A percentile compares a stretch with the other conserved stretches of the same genome.
phyloP scores from a whole-genome alignment of 2,113 vertebrate species.

The Formicarius rufipectus region DNA sequence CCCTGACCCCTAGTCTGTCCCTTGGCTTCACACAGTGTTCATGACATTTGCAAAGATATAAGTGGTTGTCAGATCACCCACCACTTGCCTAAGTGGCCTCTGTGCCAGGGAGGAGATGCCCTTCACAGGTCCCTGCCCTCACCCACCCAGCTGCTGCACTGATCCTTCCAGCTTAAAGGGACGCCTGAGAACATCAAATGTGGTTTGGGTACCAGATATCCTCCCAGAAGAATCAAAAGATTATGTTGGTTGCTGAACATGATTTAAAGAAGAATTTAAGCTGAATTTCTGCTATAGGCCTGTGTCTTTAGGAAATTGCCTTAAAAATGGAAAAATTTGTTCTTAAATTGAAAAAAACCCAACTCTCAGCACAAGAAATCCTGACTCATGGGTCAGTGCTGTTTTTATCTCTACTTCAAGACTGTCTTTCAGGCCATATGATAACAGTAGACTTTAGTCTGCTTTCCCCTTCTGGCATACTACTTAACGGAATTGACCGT shows the following conservation, averaged over 20 bases:
- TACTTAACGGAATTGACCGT: background rate
- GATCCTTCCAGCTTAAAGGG: background rate
- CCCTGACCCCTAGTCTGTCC: background rate
- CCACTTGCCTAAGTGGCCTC: background rate
- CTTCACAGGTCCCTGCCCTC: background rate
- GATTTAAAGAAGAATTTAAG: background rate
- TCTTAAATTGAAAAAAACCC: background rate
- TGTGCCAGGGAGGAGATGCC: background rate
- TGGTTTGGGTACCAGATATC: background rate
- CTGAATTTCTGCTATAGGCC: background rate
- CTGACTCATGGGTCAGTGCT: background rate
- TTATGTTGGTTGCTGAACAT: background rate
- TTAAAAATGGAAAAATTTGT: background rate
- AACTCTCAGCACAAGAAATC: background rate
- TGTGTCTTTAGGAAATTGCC: background rate
- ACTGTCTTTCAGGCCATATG: background rate
- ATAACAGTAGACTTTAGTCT: background rate
- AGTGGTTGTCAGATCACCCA: background rate
- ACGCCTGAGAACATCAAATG: background rate
- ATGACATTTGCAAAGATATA: background rate
- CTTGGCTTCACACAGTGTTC: background rate
- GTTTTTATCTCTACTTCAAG: background rate
- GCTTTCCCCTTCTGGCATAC: background rate
- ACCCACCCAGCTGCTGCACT: too few relatives aligned
- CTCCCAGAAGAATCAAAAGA: background rate